Percentiles rank a stretch among this genome's conserved stretches.
Conservation (phyloP, 1,140 invertebrate genomes). For the Hesperophylax magnus region DNA sequence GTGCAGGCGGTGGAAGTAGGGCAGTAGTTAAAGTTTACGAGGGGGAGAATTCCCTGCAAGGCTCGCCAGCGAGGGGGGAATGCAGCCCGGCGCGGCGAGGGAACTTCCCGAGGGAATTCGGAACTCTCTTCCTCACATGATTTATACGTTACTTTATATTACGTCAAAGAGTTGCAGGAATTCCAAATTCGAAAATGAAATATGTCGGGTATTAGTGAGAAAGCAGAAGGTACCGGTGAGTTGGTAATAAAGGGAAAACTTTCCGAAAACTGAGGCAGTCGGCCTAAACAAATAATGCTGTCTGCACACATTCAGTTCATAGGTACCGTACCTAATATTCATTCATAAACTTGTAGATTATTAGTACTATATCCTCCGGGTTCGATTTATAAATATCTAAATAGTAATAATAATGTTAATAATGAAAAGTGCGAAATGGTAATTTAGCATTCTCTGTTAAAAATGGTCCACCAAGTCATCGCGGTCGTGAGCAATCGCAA, state of each 20-base stretch:
- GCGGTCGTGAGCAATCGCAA: too few species aligned
- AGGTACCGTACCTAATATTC: too few species aligned
- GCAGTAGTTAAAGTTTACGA: slow-evolving; percentile 31
- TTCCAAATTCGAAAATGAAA: slow-evolving; percentile 6
- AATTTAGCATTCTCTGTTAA: too few species aligned
- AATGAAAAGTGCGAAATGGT: too few species aligned
- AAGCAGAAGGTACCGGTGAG: too few species aligned
- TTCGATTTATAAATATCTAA: too few species aligned
- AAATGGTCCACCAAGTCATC: too few species aligned
- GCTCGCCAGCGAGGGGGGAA: neutral
- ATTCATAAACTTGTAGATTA: too few species aligned
- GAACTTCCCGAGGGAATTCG: neutral
- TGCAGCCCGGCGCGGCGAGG: neutral
- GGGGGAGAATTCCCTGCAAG: slow-evolving; percentile 11
- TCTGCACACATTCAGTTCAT: too few species aligned
- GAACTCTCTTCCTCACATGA: neutral
- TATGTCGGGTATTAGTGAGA: too few species aligned
- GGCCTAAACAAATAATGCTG: neutral
- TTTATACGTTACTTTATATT: slow-evolving; percentile 7
- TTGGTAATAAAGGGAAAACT: neutral
- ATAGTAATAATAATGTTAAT: too few species aligned
- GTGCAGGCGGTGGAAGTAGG: slow-evolving; percentile 11
- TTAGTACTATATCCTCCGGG: too few species aligned
- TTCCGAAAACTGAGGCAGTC: neutral
- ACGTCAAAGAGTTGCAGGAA: neutral